Percentiles rank a stretch among this genome's conserved stretches.
phyloP scores from a whole-genome alignment of 2,888 invertebrate genomes.

The Mythimna loreyi region DNA sequence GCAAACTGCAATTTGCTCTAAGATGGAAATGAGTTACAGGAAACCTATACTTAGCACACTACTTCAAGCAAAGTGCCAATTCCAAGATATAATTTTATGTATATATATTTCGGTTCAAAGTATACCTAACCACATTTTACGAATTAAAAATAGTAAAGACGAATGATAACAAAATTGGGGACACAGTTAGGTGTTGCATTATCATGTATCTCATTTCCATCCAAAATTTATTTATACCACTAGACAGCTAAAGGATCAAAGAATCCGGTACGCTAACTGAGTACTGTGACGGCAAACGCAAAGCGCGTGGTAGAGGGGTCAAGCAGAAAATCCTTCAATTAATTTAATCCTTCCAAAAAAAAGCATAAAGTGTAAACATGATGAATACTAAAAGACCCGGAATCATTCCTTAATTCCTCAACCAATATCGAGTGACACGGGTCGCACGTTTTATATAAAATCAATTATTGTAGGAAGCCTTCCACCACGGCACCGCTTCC shows the following conservation, averaged over 20 bases:
- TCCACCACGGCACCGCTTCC: slow-evolving; percentile 38
- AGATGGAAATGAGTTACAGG: background rate
- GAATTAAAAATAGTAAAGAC: background rate
- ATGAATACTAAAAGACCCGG: background rate
- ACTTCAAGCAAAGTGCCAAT: background rate
- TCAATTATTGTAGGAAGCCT: slow-evolving; percentile 72
- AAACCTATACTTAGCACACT: background rate
- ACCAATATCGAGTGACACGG: slow-evolving; percentile 20
- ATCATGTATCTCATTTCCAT: too few species aligned
- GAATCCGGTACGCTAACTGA: too few species aligned
- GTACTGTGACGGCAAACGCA: too few species aligned
- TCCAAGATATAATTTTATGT: too few species aligned
- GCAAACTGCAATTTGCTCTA: background rate
- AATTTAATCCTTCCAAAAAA: too few species aligned
- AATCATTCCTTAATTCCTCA: slow-evolving; percentile 21
- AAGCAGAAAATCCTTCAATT: too few species aligned
- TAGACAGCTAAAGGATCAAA: too few species aligned
- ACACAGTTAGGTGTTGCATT: too few species aligned
- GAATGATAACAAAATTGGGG: too few species aligned
- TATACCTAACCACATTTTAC: background rate
- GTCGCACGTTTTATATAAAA: slow-evolving; percentile 70
- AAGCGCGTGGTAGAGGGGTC: too few species aligned
- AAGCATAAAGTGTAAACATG: too few species aligned
- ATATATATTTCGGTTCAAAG: background rate
- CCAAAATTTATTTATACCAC: too few species aligned